Evolutionary conservation across 2,113 vertebrate genomes (phyloP).

Genomic region (Reinhardtius hippoglossoides): DNA sequence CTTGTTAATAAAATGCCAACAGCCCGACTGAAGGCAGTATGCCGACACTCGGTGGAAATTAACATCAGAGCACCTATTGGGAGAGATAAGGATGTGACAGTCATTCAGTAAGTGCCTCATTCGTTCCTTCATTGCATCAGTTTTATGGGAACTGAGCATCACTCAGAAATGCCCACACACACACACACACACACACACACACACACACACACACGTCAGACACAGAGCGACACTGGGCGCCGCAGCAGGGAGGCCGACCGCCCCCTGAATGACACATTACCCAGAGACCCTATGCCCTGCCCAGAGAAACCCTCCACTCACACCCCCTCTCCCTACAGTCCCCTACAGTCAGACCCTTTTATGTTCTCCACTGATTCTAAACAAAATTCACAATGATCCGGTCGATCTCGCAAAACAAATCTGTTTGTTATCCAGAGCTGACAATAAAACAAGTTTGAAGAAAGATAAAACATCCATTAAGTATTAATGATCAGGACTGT

Average conservation of each 20-base stretch:
- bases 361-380: too few species aligned
- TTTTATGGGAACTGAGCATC: slow-evolving; percentile 35
- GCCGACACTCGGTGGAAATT: slow-evolving; percentile 55
- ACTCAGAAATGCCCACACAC: slow-evolving; percentile 18
- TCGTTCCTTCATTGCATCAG: slow-evolving; percentile 45
- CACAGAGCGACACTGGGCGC: slow-evolving; percentile 33
- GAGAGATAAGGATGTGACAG: slow-evolving; percentile 57
- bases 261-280: slow-evolving; percentile 58
- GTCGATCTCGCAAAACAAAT: too few species aligned
- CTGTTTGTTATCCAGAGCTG: too few species aligned
- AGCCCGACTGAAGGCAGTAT: slow-evolving; percentile 64
- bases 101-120: slow-evolving; percentile 54
- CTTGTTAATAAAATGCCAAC: slow-evolving; percentile 47
- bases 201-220: slow-evolving; percentile 18
- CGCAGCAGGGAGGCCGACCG: slow-evolving; percentile 49
- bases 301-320: neutral
- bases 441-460: too few species aligned
- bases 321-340: slow-evolving; percentile 13
- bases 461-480: too few species aligned
- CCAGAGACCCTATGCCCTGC: slow-evolving; percentile 21
- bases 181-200: neutral
- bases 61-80: slow-evolving; percentile 45
- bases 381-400: too few species aligned
- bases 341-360: too few species aligned
- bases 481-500: too few species aligned